Evolutionary conservation across 2,797 vertebrate genomes (phyloP).

Genomic region (Bradypodion pumilum): DNA sequence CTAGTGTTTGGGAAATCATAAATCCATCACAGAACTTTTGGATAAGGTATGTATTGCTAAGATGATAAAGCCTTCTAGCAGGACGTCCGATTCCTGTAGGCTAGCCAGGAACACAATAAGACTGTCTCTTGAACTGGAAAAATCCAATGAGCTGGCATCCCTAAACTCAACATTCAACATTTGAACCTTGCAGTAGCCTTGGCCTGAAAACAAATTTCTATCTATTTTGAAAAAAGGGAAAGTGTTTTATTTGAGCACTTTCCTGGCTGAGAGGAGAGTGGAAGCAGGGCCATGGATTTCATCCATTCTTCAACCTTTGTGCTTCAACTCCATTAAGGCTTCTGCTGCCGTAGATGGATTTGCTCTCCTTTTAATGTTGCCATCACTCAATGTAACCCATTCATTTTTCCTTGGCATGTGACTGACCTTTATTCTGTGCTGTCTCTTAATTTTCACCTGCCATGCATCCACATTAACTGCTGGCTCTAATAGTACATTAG

Average conservation of each 20-base stretch:
- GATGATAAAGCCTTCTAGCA: no score
- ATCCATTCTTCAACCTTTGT: not conserved
- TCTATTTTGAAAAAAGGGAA: not conserved
- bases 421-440: conserved; percentile 40
- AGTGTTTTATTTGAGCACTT: not conserved
- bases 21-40: no score
- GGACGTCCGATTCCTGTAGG: no score
- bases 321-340: not conserved
- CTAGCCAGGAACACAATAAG: no score
- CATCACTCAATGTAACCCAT: conserved; percentile 34
- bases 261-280: not conserved
- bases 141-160: no score
- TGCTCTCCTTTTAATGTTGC: conserved; percentile 2
- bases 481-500: conserved; percentile 47
- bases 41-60: no score
- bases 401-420: conserved; percentile 46
- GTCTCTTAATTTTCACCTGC: conserved; percentile 43
- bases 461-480: conserved; percentile 30
- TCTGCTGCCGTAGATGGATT: conserved; percentile 8
- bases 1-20: no score
- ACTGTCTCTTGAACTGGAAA: no score
- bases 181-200: not conserved
- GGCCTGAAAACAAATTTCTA: not conserved
- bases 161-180: no score
- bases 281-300: no score